phyloP scores from a whole-genome alignment of 2,797 vertebrate species.

The Tokudaia muenninki region DNA sequence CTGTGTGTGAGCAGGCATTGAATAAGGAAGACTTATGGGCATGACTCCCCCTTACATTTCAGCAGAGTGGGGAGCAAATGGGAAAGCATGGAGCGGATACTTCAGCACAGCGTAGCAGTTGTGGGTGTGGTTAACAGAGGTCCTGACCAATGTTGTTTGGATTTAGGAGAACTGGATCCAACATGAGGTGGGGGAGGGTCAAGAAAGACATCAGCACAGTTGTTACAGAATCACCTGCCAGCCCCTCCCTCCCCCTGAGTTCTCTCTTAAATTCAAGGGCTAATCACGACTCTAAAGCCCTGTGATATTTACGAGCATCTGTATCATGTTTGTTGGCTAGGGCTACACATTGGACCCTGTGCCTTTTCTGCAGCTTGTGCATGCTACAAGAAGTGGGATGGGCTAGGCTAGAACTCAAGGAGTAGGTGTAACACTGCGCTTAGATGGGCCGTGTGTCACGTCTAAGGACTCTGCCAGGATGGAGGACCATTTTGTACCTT shows the following conservation, averaged over 20 bases:
- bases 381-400: background rate
- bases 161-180: background rate
- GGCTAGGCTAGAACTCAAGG: background rate
- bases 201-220: slow-evolving; percentile 9
- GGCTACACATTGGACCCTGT: background rate
- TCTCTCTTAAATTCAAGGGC: slow-evolving; percentile 15
- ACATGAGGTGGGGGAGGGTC: background rate
- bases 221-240: background rate
- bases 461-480: too few relatives aligned
- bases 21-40: slow-evolving; percentile 15
- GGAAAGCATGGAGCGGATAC: background rate
- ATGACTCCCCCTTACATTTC: slow-evolving; percentile 2
- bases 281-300: background rate
- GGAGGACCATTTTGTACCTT: too few relatives aligned
- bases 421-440: too few relatives aligned
- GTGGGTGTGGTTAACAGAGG: background rate
- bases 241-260: background rate
- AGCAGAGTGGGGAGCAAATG: background rate
- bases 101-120: background rate
- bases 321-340: background rate
- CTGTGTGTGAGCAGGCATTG: background rate
- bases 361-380: background rate
- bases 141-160: background rate
- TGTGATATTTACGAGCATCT: background rate
- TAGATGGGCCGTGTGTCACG: too few relatives aligned